Conservation (phyloP, 2,113 vertebrate genomes). For the Dipodomys merriami region DNA sequence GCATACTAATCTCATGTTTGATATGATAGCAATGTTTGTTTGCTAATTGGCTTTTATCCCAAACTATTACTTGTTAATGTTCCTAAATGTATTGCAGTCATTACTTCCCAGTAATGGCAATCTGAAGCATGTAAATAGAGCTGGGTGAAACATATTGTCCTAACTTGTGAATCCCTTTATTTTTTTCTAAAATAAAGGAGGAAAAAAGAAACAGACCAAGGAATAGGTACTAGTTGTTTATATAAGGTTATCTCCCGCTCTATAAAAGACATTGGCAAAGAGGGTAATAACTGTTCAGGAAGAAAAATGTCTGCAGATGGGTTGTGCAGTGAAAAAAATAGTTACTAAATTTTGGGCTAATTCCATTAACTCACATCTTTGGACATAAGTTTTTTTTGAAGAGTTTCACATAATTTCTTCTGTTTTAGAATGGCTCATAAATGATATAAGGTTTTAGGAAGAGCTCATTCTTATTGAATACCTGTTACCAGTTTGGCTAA, state of each 20-base stretch:
- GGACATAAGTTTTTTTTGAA: not conserved
- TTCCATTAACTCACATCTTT: not conserved
- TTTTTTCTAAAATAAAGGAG: not conserved
- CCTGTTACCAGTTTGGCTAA: not conserved
- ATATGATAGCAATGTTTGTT: not conserved
- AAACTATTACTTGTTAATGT: conserved; percentile 36
- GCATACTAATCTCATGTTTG: not conserved
- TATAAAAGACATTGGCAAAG: not conserved
- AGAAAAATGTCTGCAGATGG: not conserved
- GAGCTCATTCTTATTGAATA: not conserved
- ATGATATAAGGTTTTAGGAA: conserved; percentile 2
- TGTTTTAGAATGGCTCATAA: not conserved
- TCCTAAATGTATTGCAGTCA: conserved; percentile 17
- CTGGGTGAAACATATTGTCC: not conserved
- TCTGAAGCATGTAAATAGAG: not conserved
- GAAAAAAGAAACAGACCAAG: not conserved
- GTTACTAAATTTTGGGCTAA: not conserved
- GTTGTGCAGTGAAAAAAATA: conserved; percentile 16
- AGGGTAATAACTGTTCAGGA: not conserved
- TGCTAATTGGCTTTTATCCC: conserved; percentile 46
- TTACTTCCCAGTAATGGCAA: not conserved
- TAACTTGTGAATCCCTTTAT: conserved; percentile 12
- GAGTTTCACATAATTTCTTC: not conserved
- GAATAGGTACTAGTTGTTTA: not conserved
- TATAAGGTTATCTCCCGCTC: not conserved